A percentile compares a stretch with the other conserved stretches of the same genome.
Conservation (phyloP, 2,888 invertebrate genomes). For the Cephonodes hylas region DNA sequence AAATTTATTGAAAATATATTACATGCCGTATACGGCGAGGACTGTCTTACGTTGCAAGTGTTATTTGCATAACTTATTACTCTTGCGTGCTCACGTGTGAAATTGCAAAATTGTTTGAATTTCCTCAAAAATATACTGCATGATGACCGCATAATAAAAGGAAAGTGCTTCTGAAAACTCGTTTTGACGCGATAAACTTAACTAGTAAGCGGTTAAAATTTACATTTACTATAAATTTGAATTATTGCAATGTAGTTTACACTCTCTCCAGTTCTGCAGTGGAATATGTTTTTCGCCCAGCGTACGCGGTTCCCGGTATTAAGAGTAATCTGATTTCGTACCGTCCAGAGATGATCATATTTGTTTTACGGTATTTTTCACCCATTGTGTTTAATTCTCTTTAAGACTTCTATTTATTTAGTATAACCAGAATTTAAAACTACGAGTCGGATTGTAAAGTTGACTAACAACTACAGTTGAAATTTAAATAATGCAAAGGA, state of each 20-base stretch:
- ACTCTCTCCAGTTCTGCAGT: background rate
- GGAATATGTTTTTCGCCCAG: background rate
- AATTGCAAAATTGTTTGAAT: background rate
- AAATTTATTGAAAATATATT: background rate
- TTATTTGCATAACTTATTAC: background rate
- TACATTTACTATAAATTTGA: conserved; percentile 1
- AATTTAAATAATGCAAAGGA: background rate
- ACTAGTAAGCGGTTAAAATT: background rate
- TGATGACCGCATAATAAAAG: conserved; percentile 38
- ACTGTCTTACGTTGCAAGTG: background rate
- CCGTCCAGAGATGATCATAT: background rate
- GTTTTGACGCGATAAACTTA: conserved; percentile 16
- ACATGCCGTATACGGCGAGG: background rate
- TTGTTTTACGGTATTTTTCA: background rate
- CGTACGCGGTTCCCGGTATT: background rate
- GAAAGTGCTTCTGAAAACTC: conserved; percentile 5
- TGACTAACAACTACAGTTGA: background rate
- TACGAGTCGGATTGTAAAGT: background rate
- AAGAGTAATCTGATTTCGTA: background rate
- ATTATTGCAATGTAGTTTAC: background rate
- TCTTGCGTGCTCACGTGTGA: background rate
- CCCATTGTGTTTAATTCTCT: background rate
- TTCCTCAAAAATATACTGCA: conserved; percentile 20
- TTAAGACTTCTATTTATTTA: background rate
- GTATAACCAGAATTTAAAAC: background rate